phyloP scores from a whole-genome alignment of 1,140 invertebrate species.

The Aricia agestis region DNA sequence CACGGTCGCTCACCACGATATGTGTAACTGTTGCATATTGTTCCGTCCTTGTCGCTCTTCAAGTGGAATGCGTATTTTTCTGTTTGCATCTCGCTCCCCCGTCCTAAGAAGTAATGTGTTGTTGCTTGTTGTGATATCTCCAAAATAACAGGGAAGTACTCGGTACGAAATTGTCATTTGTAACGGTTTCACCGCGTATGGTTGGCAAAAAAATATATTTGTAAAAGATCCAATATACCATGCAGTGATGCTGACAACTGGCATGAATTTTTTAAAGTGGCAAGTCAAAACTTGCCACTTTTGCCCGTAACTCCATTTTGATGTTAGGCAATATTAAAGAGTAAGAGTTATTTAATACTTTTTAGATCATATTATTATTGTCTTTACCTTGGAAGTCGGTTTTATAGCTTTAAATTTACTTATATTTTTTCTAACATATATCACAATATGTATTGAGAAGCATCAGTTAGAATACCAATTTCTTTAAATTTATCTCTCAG shows the following conservation, averaged over 20 bases:
- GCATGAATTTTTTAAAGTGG: background rate
- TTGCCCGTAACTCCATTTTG: too few species aligned
- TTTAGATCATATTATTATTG: too few species aligned
- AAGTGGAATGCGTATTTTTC: constrained; percentile 50
- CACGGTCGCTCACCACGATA: constrained; percentile 40
- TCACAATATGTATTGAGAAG: too few species aligned
- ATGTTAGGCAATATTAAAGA: too few species aligned
- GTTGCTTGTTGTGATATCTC: constrained; percentile 76
- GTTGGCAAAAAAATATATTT: constrained; percentile 46
- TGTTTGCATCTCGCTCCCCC: constrained; percentile 53
- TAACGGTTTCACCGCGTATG: constrained; percentile 64
- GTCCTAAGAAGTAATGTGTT: constrained; percentile 74
- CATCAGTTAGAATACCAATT: too few species aligned
- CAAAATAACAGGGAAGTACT: constrained; percentile 76
- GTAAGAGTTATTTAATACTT: too few species aligned
- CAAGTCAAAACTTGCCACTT: too few species aligned
- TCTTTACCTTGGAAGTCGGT: too few species aligned
- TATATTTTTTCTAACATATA: too few species aligned
- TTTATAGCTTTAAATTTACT: too few species aligned
- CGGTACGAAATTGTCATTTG: constrained; percentile 74
- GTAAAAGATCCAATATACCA: background rate
- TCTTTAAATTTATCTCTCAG: too few species aligned
- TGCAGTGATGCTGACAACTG: too few species aligned
- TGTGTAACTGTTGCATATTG: constrained; percentile 65
- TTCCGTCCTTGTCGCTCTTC: constrained; percentile 48